A percentile compares a stretch with the other conserved stretches of the same genome.
Conservation (phyloP, 2,797 vertebrate genomes). For the Amphiprion clarkii region DNA sequence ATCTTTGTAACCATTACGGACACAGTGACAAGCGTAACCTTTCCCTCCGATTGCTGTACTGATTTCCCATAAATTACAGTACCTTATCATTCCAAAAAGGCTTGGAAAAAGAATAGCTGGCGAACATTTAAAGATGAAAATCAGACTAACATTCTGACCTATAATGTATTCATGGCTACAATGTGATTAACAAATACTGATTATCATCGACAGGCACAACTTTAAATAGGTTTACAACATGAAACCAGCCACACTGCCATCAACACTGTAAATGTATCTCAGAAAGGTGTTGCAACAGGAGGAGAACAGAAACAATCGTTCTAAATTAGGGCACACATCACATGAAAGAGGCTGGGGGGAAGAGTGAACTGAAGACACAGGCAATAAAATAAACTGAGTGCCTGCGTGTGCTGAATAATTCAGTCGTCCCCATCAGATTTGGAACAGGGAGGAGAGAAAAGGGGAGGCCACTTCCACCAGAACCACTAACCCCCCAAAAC, state of each 20-base stretch:
- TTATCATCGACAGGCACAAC: constrained; percentile 67
- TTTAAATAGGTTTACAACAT: constrained; percentile 60
- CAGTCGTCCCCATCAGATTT: constrained; percentile 54
- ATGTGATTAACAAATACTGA: constrained; percentile 46
- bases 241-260: constrained; percentile 25
- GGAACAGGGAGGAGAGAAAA: constrained; percentile 50
- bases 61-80: constrained; percentile 27
- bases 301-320: constrained; percentile 25
- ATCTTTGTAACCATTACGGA: constrained; percentile 27
- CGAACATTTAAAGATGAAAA: constrained; percentile 32
- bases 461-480: constrained; percentile 35
- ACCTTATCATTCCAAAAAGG: constrained; percentile 34
- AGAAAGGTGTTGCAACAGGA: constrained; percentile 36
- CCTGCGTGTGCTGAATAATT: constrained; percentile 73
- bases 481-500: constrained; percentile 34
- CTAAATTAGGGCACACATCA: constrained; percentile 49
- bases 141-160: constrained; percentile 38
- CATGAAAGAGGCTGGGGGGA: constrained; percentile 34
- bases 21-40: constrained; percentile 39
- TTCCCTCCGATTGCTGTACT: constrained; percentile 39
- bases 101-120: constrained; percentile 14
- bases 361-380: constrained; percentile 53
- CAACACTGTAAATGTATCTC: constrained; percentile 31
- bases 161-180: constrained; percentile 51
- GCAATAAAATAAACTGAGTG: constrained; percentile 53